Conservation (phyloP, 2,888 invertebrate genomes). For the Drosophila paramelanica region DNA sequence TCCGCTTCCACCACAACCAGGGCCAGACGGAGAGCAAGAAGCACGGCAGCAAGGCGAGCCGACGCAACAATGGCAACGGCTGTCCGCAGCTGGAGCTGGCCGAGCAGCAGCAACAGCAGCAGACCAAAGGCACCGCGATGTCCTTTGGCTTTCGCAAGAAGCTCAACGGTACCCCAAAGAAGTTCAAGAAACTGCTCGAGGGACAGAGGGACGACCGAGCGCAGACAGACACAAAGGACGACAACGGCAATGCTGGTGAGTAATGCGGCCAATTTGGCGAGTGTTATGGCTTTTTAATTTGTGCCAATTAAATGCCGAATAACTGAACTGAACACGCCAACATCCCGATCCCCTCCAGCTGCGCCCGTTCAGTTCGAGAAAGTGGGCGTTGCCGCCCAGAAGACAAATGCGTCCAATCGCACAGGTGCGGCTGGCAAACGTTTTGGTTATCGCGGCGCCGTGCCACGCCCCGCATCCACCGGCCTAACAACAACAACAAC, state of each 20-base stretch:
- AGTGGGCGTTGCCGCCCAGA: conserved; percentile 79
- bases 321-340: conserved; percentile 47
- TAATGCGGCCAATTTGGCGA: conserved; percentile 14
- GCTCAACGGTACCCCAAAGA: conserved; percentile 86
- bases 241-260: conserved; percentile 85
- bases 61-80: conserved; percentile 61
- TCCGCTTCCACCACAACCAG: conserved; percentile 50
- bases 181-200: conserved; percentile 81
- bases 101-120: conserved; percentile 55
- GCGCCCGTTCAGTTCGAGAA: conserved; percentile 81
- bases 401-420: conserved; percentile 83
- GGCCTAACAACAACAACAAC: conserved; percentile 81
- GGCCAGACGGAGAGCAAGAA: conserved; percentile 85
- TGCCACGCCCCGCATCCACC: conserved; percentile 86
- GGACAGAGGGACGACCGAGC: conserved; percentile 29
- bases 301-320: conserved; percentile 43
- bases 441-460: conserved; percentile 90
- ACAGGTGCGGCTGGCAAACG: conserved; percentile 88
- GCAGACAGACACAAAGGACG: conserved; percentile 75
- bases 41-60: conserved; percentile 62
- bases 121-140: conserved; percentile 89
- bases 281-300: conserved; percentile 59
- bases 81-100: conserved; percentile 31
- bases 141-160: conserved; percentile 93
- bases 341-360: conserved; percentile 28